These are phyloP conservation scores for Naja naja DNA, from an alignment of 2,113 vertebrate species.

Conservation along the genomic window DNA sequence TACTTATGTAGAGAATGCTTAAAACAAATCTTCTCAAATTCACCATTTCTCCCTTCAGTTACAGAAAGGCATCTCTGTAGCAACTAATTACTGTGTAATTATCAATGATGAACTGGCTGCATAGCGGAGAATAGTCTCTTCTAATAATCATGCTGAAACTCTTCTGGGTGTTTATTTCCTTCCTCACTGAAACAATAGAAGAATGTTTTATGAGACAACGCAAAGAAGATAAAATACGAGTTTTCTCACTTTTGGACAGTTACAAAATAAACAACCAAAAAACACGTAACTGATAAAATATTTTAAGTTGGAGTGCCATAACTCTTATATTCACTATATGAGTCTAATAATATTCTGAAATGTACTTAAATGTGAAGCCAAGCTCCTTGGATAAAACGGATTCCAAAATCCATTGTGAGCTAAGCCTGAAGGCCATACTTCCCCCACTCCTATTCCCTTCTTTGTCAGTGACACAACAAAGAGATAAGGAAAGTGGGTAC, in stretches of 20 bases:
- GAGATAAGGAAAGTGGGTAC: slow-evolving; percentile 57
- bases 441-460: slow-evolving; percentile 34
- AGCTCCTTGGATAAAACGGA: slow-evolving; percentile 55
- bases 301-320: slow-evolving; percentile 42
- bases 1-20: slow-evolving; percentile 43
- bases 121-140: slow-evolving; percentile 59
- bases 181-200: slow-evolving; percentile 59
- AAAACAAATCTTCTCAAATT: slow-evolving; percentile 36
- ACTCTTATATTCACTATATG: slow-evolving; percentile 56
- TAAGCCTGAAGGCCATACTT: slow-evolving; percentile 18
- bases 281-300: slow-evolving; percentile 39
- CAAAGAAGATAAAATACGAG: slow-evolving; percentile 28
- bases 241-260: slow-evolving; percentile 53
- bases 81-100: slow-evolving; percentile 40
- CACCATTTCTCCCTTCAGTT: slow-evolving; percentile 53
- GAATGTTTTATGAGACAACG: slow-evolving; percentile 62
- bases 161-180: slow-evolving; percentile 63
- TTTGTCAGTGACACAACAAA: slow-evolving; percentile 47
- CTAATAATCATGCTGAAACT: slow-evolving; percentile 54
- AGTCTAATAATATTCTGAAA: slow-evolving; percentile 52
- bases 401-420: slow-evolving; percentile 43
- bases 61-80: slow-evolving; percentile 46
- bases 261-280: slow-evolving; percentile 64
- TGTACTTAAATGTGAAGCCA: slow-evolving; percentile 64
- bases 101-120: slow-evolving; percentile 56